Evolutionary conservation across 2,113 vertebrate genomes (phyloP).

Genomic region (Equus przewalskii): DNA sequence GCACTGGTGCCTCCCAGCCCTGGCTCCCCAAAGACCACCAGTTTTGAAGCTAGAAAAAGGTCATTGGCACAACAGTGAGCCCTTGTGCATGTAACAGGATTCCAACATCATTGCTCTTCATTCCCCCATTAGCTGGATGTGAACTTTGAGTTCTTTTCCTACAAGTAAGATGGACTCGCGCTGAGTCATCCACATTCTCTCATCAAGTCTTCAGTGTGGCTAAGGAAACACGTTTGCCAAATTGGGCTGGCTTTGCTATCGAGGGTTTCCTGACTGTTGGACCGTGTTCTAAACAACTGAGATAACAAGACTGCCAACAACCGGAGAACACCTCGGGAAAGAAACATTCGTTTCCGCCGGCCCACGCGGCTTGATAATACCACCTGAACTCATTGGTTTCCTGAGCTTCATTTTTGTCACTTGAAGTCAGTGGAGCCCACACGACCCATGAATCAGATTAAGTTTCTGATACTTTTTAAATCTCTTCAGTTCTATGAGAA

Average conservation of each 20-base stretch:
- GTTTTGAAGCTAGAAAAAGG: slow-evolving; percentile 8
- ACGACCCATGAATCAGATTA: not conserved
- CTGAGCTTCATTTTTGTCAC: not conserved
- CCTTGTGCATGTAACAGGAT: not conserved
- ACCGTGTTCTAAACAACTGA: not conserved
- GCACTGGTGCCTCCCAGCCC: not conserved
- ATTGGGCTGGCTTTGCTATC: not conserved
- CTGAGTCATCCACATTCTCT: not conserved
- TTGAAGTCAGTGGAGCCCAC: not conserved
- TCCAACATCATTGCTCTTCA: not conserved
- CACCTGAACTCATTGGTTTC: not conserved
- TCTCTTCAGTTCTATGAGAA: not conserved
- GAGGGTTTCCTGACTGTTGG: not conserved
- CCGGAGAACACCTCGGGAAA: not conserved
- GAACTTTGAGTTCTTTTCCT: not conserved
- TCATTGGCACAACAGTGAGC: not conserved
- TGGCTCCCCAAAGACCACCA: not conserved
- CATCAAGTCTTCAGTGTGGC: not conserved
- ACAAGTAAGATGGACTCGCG: not conserved
- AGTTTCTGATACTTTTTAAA: not conserved
- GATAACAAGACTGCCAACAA: not conserved
- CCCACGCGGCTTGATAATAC: not conserved
- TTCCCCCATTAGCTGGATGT: not conserved
- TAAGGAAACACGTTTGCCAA: slow-evolving; percentile 44
- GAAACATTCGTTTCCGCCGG: not conserved